Evolutionary conservation across 2,888 invertebrate species (phyloP), one percentile per base, ranked within the genome.

Genomic region (Tenthredo amoena): DNA sequence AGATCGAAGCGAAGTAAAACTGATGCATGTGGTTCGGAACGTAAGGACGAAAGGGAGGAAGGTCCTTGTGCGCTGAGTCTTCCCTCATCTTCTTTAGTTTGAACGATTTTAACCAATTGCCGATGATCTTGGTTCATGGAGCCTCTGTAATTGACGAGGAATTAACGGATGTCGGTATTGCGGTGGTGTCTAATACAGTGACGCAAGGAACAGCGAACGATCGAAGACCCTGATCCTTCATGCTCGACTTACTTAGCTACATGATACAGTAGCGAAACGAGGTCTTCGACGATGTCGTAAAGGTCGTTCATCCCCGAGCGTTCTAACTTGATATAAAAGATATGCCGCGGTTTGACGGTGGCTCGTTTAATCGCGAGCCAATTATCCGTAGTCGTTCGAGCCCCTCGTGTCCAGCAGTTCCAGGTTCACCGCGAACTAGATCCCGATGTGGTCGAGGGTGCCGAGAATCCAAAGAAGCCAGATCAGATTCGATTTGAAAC

Each of bases 341-440:
- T 77, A 77, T 81, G 81, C 81, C 62, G 81, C 43, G 81, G 40
- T 4, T 81, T 40, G 58, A 62, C 62, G 40, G 81, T 26, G 62
- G 81, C 81, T 81, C 81, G 58, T 58, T 26, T 77, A 74, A 40
- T 77, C 77, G 26, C 77, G 77, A 21, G 77, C 77, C 77, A 77
- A 50, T 77, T 43, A 34, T 68, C 6, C 7, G 10, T 10, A 62
- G 68, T 68, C 34, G 68, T 34, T 68, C 26, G 1, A 68, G 34
- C 7, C 68, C 68, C 31, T 34, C 34, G 31, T 68, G 68, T 68
- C 18, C 68, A 34, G 21, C 31, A 68, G 12, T 21, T 1, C 74
- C 43, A 74, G 43, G 74, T n/a, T 43, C 43, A 43, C n/a, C 5
- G 37, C 7, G 71, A 74, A n/a, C 2, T 50, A 9, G 18, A 77